Conservation (phyloP, 1,140 invertebrate species). For the Acromyrmex charruanus region DNA sequence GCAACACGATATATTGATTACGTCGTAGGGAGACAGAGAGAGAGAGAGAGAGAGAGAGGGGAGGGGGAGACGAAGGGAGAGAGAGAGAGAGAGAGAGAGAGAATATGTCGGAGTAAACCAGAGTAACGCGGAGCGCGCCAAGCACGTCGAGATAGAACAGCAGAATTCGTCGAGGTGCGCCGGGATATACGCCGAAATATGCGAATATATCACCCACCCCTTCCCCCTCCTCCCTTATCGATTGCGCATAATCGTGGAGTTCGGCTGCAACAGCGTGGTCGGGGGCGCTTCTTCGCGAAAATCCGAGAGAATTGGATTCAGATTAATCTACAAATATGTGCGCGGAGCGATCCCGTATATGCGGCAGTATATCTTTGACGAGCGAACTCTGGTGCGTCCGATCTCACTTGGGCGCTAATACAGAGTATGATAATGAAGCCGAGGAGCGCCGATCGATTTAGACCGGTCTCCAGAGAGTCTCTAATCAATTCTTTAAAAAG, state of each 20-base stretch:
- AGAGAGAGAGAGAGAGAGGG: not conserved
- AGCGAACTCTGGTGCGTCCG: not conserved
- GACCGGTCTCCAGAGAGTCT: not conserved
- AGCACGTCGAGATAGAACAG: constrained; percentile 49
- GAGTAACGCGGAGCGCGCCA: constrained; percentile 53
- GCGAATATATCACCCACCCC: constrained; percentile 51
- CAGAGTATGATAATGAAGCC: not conserved
- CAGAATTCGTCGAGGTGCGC: constrained; percentile 58
- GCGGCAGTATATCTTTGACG: not conserved
- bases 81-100: constrained; percentile 34
- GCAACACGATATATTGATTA: constrained; percentile 62
- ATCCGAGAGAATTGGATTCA: constrained; percentile 21
- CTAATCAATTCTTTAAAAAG: not conserved
- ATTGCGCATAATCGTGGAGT: constrained; percentile 34
- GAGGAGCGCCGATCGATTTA: constrained; percentile 1
- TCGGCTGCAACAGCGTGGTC: constrained; percentile 8
- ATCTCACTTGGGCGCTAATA: not conserved
- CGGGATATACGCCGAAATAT: constrained; percentile 55
- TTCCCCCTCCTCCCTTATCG: not conserved
- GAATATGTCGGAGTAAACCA: constrained; percentile 50
- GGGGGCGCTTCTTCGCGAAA: not conserved
- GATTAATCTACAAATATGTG: constrained; percentile 28
- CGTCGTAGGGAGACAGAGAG: constrained; percentile 22
- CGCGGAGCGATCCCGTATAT: not conserved
- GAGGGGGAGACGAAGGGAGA: constrained; percentile 29